Evolutionary conservation across 2,888 invertebrate genomes (phyloP).

Genomic region (Sericinus montela): DNA sequence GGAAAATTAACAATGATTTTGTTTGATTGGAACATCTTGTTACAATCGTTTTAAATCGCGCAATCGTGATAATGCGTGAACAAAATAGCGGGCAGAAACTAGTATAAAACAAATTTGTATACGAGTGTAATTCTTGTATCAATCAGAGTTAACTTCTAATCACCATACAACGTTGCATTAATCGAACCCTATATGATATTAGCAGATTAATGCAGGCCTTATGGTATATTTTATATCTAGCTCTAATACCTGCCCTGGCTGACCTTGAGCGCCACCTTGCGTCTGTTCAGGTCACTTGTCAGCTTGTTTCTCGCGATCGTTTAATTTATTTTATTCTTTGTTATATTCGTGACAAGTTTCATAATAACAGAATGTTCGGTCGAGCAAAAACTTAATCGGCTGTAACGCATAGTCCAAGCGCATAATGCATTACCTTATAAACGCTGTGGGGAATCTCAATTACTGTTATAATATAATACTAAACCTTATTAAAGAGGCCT

Average conservation of each 20-base stretch:
- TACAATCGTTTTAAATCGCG: too few species aligned
- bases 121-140: too few species aligned
- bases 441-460: neutral
- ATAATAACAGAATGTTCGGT: constrained; percentile 7
- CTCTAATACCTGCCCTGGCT: constrained; percentile 14
- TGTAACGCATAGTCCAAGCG: neutral
- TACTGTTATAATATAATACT: neutral
- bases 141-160: neutral
- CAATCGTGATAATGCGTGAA: too few species aligned
- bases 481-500: too few species aligned
- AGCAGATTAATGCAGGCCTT: neutral
- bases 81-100: too few species aligned
- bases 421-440: neutral
- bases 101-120: too few species aligned
- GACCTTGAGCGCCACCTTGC: constrained; percentile 17
- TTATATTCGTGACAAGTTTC: constrained; percentile 17
- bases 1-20: too few species aligned
- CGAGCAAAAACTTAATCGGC: constrained; percentile 11
- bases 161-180: neutral
- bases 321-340: constrained; percentile 13
- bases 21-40: too few species aligned
- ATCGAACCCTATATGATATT: neutral
- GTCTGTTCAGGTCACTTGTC: constrained; percentile 14
- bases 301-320: constrained; percentile 10
- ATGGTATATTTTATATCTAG: constrained; percentile 1